These are phyloP conservation scores for Etheostoma nigrum DNA, from an alignment of 2,797 vertebrate species.

Conservation along the genomic window DNA sequence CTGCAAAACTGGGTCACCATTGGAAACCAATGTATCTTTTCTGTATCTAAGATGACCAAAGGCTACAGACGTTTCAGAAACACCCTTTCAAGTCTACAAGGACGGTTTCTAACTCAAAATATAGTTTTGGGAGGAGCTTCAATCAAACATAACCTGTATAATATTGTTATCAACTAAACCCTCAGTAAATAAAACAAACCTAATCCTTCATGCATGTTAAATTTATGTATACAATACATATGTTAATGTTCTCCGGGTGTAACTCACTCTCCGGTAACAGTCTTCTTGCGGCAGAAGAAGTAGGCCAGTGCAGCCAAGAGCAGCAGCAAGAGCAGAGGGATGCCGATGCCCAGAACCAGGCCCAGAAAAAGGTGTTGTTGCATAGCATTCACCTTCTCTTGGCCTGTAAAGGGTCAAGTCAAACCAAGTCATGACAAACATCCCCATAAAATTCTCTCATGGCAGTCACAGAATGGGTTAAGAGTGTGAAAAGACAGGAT, in stretches of 20 bases:
- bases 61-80: not conserved
- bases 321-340: slow-evolving; percentile 85
- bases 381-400: not conserved
- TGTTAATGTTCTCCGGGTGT: not conserved
- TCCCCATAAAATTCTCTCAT: not conserved
- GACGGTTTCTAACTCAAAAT: not conserved
- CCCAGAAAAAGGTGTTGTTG: slow-evolving; percentile 76
- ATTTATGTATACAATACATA: not conserved
- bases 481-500: not conserved
- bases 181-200: not conserved
- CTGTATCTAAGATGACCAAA: not conserved
- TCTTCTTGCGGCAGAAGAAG: slow-evolving; percentile 84
- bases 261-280: slow-evolving; percentile 83
- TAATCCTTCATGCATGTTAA: not conserved
- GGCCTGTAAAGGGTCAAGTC: slow-evolving; percentile 42
- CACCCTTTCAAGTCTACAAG: not conserved
- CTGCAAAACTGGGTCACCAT: not conserved
- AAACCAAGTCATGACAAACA: not conserved
- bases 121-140: not conserved
- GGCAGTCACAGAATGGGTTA: not conserved
- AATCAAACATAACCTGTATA: not conserved
- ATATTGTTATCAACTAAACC: not conserved
- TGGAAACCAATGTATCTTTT: not conserved
- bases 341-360: slow-evolving; percentile 86
- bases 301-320: slow-evolving; percentile 80